Base-by-base conservation (phyloP, 2,888 invertebrate species). In the Nasonovia ribisnigri region DNA sequence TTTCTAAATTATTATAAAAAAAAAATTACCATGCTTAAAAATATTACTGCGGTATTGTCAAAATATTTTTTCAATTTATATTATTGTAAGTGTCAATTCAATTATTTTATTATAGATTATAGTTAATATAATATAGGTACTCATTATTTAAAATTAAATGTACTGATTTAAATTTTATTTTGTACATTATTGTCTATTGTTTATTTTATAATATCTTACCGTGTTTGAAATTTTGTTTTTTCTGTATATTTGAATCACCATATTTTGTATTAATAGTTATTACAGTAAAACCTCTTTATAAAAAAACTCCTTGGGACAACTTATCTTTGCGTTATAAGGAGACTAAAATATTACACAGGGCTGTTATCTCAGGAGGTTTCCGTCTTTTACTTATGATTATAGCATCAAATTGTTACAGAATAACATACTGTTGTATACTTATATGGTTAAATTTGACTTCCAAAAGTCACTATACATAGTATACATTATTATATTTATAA, bases 101-200 rank as follows among this genome's bases (percentile, higher is more conserved):
- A 54, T 42, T 91, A 84, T 84, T 84, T 42, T 91, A 67, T 54
- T 51, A 36, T 57, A 54, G 29, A 57, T 54, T 91, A 20, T 90
- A 36, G 42, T 6, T 77, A 42, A 90, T 90, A 77, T 67, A 77
- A 77, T 90, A 77, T 77, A n/a, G n/a, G n/a, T n/a, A 90, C 36
- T 90, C 42, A 51, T 67, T 48, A 57, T 77, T 77, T 90, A 46
- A 48, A 90, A 89, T 89, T 29, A 42, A 88, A 84, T 84, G 26
- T 36, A 26, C 54, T 54, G 42, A 42, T 54, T 11, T 51, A 77
- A 77, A 77, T 36, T 77, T 67, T 67, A 36, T 67, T 67, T 67
- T n/a, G n/a, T 67, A 67, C 16, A 16, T 16, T 36, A 16, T 67
- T 20, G 67, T 36, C 16, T 36, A 67, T 67, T 5, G 67, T 16